Evolutionary conservation across 1,140 invertebrate species (phyloP).

Genomic region (Anagrus nilaparvatae): DNA sequence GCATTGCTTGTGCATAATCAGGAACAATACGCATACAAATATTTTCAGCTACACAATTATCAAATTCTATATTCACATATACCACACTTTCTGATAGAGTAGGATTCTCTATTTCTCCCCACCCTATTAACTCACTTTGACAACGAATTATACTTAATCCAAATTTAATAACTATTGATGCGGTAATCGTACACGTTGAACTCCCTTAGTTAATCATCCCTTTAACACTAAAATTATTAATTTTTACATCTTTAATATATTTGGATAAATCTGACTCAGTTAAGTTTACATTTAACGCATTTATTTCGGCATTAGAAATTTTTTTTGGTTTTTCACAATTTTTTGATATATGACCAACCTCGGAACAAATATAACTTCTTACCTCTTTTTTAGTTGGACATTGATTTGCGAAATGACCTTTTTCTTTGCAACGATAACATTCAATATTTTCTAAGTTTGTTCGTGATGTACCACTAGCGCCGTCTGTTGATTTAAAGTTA

Average conservation of each 20-base stretch:
- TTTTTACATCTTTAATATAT: not conserved
- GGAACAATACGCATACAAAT: not conserved
- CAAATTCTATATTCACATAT: not conserved
- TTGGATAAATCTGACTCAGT: not conserved
- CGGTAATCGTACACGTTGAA: not conserved
- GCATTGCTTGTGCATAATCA: not conserved
- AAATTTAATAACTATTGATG: not conserved
- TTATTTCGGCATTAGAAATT: not conserved
- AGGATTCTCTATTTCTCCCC: too few species aligned
- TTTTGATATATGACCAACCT: conserved; percentile 2
- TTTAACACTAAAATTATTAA: not conserved
- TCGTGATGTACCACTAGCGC: not conserved
- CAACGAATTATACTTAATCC: not conserved
- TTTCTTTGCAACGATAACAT: not conserved
- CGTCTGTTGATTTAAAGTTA: conserved; percentile 7
- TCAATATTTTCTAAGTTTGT: not conserved
- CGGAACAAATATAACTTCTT: conserved; percentile 5
- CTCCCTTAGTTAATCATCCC: not conserved
- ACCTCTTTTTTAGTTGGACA: not conserved
- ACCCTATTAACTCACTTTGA: not conserved
- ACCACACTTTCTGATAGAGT: not conserved
- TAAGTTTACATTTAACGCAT: not conserved
- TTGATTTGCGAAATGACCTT: not conserved
- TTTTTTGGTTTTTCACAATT: conserved; percentile 4
- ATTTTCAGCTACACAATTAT: not conserved